These are phyloP conservation scores for Lordiphosa andalusiaca DNA, from an alignment of 2,888 invertebrate genomes.

Conservation along the genomic window DNA sequence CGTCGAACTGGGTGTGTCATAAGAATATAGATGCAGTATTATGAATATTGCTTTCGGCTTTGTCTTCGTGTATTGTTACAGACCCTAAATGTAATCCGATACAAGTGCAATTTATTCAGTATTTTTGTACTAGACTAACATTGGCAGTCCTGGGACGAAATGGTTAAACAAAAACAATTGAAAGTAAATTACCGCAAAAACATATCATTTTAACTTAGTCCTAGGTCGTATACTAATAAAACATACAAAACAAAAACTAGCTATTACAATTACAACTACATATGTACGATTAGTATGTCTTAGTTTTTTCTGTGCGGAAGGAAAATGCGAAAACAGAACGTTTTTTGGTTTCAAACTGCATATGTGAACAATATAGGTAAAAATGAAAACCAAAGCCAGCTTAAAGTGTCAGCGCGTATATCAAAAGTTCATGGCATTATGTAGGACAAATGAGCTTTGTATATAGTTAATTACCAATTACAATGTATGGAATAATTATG, in stretches of 20 bases:
- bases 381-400: constrained; percentile 33
- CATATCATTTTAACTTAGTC: constrained; percentile 76
- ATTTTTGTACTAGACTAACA: constrained; percentile 69
- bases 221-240: constrained; percentile 32
- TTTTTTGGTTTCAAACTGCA: constrained; percentile 67
- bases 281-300: constrained; percentile 12
- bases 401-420: constrained; percentile 30
- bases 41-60: constrained; percentile 40
- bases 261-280: constrained; percentile 27
- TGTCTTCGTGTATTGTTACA: constrained; percentile 27
- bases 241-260: constrained; percentile 21
- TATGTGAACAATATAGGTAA: constrained; percentile 70
- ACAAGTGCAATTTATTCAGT: constrained; percentile 70
- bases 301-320: constrained; percentile 13
- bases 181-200: constrained; percentile 59
- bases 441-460: constrained; percentile 68
- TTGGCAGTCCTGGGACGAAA: constrained; percentile 17
- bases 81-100: constrained; percentile 28
- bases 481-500: constrained; percentile 21
- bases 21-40: constrained; percentile 27
- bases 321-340: constrained; percentile 13
- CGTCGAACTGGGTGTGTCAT: background rate
- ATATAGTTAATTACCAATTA: constrained; percentile 47
- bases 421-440: constrained; percentile 24
- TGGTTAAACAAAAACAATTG: constrained; percentile 16